Conservation (phyloP, 23 tunicate genomes). For the Styela plicata region DNA sequence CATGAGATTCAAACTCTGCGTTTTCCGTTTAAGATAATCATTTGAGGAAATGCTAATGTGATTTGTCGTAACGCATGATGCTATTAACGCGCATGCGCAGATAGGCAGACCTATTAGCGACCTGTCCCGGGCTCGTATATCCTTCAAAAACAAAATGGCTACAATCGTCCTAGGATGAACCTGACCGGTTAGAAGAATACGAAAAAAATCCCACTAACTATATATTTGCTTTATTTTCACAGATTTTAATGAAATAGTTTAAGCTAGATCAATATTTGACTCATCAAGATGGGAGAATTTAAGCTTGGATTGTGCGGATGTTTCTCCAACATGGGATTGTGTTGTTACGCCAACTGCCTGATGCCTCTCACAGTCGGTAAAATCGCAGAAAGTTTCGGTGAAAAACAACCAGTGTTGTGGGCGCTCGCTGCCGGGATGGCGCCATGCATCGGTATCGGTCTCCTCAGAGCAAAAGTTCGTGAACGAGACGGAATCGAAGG, state of each 20-base stretch:
- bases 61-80: too few species aligned
- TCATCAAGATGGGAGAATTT: conserved; percentile 24
- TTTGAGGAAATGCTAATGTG: too few species aligned
- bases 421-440: conserved; percentile 20
- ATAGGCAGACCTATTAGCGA: too few species aligned
- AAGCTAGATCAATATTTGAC: background rate
- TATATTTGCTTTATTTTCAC: too few species aligned
- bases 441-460: conserved; percentile 7
- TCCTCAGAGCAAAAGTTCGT: conserved; percentile 6
- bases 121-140: too few species aligned
- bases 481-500: conserved; percentile 29
- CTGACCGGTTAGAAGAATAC: too few species aligned
- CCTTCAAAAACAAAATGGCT: too few species aligned
- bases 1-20: too few species aligned
- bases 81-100: too few species aligned
- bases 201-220: too few species aligned
- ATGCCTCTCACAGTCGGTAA: conserved; percentile 13
- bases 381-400: conserved; percentile 27
- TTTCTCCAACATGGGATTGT: conserved; percentile 8
- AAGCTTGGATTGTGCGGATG: conserved; percentile 27
- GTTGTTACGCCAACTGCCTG: conserved; percentile 22
- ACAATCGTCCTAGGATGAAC: too few species aligned
- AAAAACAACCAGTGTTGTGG: conserved; percentile 21
- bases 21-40: too few species aligned
- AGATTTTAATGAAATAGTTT: background rate